phyloP scores from a whole-genome alignment of 2,797 vertebrate species.

The Poeciliopsis infans region DNA sequence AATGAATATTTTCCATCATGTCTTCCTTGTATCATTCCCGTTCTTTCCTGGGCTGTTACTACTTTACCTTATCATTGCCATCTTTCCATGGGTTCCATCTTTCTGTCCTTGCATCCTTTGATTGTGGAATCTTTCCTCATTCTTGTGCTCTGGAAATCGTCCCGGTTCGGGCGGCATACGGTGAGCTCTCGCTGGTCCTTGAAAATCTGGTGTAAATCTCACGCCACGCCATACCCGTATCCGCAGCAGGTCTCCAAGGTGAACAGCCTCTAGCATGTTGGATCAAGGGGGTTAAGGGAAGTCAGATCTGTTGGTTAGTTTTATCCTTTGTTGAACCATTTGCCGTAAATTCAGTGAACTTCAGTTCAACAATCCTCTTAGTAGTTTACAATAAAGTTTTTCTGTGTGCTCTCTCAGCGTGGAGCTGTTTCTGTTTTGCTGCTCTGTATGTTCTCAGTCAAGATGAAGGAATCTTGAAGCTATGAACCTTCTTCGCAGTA shows the following conservation, averaged over 20 bases:
- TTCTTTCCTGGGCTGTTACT: background rate
- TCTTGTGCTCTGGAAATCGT: background rate
- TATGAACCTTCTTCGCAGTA: slow-evolving; percentile 11
- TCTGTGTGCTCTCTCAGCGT: background rate
- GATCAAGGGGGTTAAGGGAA: too few species aligned
- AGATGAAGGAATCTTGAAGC: background rate
- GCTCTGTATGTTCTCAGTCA: background rate
- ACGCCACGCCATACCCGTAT: too few species aligned
- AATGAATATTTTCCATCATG: background rate
- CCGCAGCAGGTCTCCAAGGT: too few species aligned
- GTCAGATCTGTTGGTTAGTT: background rate
- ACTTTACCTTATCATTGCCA: background rate
- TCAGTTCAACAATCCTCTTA: background rate
- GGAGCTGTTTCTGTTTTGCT: background rate
- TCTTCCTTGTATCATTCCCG: background rate
- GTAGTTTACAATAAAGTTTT: background rate
- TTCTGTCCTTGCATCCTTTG: background rate
- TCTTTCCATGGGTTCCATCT: background rate
- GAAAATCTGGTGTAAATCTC: too few species aligned
- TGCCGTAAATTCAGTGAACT: background rate
- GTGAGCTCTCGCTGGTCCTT: too few species aligned
- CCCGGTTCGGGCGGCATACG: too few species aligned
- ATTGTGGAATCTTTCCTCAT: background rate
- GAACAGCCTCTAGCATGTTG: background rate
- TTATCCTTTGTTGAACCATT: background rate